Evolutionary conservation across 2,797 vertebrate genomes (phyloP).

Genomic region (Dipus sagitta): DNA sequence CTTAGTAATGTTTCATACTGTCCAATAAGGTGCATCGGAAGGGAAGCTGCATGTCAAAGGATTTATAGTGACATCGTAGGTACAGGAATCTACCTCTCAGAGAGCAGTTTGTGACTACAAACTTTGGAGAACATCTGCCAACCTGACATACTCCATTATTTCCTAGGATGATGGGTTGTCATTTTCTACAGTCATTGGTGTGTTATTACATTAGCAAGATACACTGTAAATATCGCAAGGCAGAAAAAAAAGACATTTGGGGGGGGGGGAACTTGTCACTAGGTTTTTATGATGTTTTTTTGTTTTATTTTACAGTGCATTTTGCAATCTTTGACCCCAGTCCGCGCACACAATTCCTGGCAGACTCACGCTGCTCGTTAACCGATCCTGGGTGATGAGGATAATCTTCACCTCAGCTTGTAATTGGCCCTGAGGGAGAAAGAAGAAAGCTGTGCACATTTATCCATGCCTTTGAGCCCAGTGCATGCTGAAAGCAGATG

Average conservation of each 20-base stretch:
- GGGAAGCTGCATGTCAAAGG: conserved; percentile 59
- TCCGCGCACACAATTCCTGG: not conserved
- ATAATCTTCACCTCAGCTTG: conserved; percentile 9
- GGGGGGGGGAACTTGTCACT: not conserved
- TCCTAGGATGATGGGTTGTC: not conserved
- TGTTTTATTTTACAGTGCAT: not conserved
- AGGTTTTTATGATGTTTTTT: not conserved
- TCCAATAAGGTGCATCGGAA: conserved; percentile 66
- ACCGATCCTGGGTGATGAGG: not conserved
- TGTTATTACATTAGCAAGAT: conserved; percentile 6
- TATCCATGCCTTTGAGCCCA: conserved; percentile 12
- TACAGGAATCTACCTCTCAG: conserved; percentile 34
- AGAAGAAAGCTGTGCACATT: not conserved
- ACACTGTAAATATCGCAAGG: conserved; percentile 24
- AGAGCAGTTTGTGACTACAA: conserved; percentile 23
- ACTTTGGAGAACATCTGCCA: not conserved
- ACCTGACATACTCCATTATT: not conserved
- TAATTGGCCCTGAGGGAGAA: conserved; percentile 28
- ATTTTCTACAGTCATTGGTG: conserved; percentile 18
- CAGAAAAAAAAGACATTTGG: conserved; percentile 21
- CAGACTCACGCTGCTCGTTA: conserved; percentile 45
- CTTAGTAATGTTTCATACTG: conserved; percentile 77
- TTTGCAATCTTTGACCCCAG: conserved; percentile 22
- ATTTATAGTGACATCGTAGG: conserved; percentile 53
- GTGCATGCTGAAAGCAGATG: not conserved